Conservation (phyloP, 2,113 vertebrate genomes). For the Sinocyclocheilus maitianheensis region DNA sequence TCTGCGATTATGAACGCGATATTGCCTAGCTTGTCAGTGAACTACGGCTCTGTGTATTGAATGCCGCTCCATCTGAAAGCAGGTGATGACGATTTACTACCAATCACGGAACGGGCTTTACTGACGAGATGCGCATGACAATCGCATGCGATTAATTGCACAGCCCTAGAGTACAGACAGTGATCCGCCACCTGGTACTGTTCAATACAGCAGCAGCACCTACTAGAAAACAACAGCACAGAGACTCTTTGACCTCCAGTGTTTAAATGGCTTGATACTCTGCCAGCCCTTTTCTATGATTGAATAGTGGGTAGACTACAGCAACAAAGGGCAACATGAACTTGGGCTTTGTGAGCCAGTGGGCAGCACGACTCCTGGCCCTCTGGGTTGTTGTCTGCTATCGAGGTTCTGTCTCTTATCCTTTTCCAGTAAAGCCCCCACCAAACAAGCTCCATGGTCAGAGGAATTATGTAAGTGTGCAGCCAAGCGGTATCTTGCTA, state of each 20-base stretch:
- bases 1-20: too few relatives aligned
- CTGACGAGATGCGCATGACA: too few relatives aligned
- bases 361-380: not conserved
- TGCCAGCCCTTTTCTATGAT: not conserved
- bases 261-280: constrained; percentile 29
- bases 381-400: constrained; percentile 22
- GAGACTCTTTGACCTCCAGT: constrained; percentile 9
- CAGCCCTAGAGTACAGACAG: not conserved
- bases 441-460: not conserved
- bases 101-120: too few relatives aligned
- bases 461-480: constrained; percentile 30
- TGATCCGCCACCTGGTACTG: not conserved
- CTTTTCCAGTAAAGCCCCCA: not conserved
- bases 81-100: too few relatives aligned
- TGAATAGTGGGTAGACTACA: constrained; percentile 3
- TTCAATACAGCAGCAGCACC: not conserved
- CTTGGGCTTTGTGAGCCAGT: not conserved
- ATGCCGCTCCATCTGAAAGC: too few relatives aligned
- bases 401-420: not conserved
- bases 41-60: too few relatives aligned
- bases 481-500: constrained; percentile 19
- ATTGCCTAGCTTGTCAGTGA: too few relatives aligned
- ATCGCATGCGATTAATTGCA: too few relatives aligned
- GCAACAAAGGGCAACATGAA: not conserved
- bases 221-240: not conserved